Conservation (phyloP, 2,113 vertebrate species). For the Junco hyemalis region DNA sequence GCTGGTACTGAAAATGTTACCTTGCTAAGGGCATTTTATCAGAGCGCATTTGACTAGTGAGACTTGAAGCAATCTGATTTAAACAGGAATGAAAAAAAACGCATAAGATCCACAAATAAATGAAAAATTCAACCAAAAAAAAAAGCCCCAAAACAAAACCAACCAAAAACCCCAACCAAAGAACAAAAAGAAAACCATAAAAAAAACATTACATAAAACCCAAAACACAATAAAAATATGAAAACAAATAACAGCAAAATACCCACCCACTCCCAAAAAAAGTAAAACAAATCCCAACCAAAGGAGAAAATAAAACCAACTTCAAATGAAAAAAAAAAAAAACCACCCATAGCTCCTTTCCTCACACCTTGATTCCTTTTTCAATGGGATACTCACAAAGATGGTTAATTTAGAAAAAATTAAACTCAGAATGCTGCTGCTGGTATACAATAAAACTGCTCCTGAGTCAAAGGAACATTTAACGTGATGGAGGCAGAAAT, state of each 20-base stretch:
- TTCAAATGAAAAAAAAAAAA: neutral
- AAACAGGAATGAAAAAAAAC: neutral
- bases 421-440: neutral
- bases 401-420: neutral
- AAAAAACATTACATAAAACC: neutral
- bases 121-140: accelerated
- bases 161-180: accelerated
- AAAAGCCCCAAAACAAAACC: neutral
- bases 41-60: neutral
- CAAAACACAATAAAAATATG: neutral
- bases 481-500: neutral
- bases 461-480: neutral
- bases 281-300: neutral
- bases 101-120: accelerated
- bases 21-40: neutral
- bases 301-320: neutral
- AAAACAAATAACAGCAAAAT: neutral
- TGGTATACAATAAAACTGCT: neutral
- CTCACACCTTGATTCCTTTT: neutral
- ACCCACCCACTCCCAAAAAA: accelerated
- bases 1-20: neutral
- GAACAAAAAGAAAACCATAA: neutral
- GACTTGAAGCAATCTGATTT: neutral
- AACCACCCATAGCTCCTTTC: neutral
- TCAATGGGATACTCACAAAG: neutral